These are phyloP conservation scores for Thecocarcelia acutangulata DNA, from an alignment of 2,888 invertebrate species.

Conservation along the genomic window DNA sequence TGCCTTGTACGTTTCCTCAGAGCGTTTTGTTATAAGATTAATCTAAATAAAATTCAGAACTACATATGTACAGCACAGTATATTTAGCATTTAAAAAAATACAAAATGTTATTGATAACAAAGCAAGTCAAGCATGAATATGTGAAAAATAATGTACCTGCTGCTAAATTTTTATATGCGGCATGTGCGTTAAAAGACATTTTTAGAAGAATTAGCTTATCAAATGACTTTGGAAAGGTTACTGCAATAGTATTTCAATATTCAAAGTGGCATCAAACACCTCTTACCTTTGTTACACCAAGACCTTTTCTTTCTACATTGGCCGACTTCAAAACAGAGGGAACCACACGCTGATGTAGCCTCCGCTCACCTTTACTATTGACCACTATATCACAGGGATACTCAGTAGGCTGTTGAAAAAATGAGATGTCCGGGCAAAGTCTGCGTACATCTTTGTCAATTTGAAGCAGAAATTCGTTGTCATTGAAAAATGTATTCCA, in stretches of 20 bases:
- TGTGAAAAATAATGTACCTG: constrained; percentile 53
- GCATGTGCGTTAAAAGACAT: constrained; percentile 48
- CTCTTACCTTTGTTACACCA: constrained; percentile 91
- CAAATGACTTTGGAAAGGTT: constrained; percentile 49
- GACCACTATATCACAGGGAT: constrained; percentile 91
- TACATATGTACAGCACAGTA: neutral
- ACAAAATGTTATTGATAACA: constrained; percentile 17
- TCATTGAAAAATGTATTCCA: constrained; percentile 98
- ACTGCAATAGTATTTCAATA: constrained; percentile 9
- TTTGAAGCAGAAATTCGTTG: constrained; percentile 97
- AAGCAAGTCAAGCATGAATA: constrained; percentile 41
- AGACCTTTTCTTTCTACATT: constrained; percentile 93
- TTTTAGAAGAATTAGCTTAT: constrained; percentile 45
- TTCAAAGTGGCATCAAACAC: constrained; percentile 19
- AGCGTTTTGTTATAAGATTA: constrained; percentile 88
- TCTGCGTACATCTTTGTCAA: constrained; percentile 97
- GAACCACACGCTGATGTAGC: constrained; percentile 93
- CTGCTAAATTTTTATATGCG: constrained; percentile 56
- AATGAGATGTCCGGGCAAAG: constrained; percentile 98
- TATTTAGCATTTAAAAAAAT: neutral
- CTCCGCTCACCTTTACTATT: constrained; percentile 91
- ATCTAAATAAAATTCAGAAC: constrained; percentile 81
- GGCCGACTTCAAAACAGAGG: constrained; percentile 91
- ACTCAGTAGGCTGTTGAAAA: constrained; percentile 96
- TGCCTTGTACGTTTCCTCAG: constrained; percentile 90